Base-by-base conservation (phyloP, 1,140 invertebrate species). In the Drosophila fuyamai region DNA sequence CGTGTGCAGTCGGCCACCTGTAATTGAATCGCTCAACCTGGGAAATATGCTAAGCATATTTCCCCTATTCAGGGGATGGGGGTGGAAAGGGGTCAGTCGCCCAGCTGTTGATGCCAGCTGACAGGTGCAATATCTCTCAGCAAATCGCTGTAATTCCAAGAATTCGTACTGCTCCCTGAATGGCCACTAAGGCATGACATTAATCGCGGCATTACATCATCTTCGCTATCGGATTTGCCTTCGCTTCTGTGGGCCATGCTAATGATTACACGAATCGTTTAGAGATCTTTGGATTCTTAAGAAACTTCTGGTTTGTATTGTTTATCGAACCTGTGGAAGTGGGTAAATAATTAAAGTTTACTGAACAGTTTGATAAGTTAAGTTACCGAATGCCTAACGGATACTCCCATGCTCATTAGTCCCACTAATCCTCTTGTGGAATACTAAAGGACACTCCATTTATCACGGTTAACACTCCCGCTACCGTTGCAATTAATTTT, bases 121-220 rank as follows among this genome's bases (percentile, higher is more conserved):
- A 60, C 70, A 77, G 78, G 71, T 81, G 78, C 70, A 76, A 51
- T 36, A 32, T 55, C 70, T 16, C 14, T 44, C 50, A 13, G 32
- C 43, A n/a, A 43, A 44, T 68, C 9, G 65, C 38, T 18, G 36
- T 32, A n/a, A 59, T 76, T 66, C 23, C 61, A 67, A 73, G 61
- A 76, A 54, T 59, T 76, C 60, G 0, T 13, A 40, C 23, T 7
- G n/a, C 48, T 56, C 53, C 53, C 41, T 57, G 62, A 56, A 70
- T 70, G 59, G 60, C 54, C 13, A 10, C 5, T 23, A 10, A 0
- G 35, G 68, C 36, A 66, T 77, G 81, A 85, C 81, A 86, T 81
- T 71, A 74, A 75, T 76, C 80, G 65, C 46, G 36, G 74, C 83
- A 86, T 86, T 86, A 82, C 83, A 86, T 86, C 82, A 86, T 79